Conservation (phyloP, 2,113 vertebrate genomes). For the Ageneiosus marmoratus region DNA sequence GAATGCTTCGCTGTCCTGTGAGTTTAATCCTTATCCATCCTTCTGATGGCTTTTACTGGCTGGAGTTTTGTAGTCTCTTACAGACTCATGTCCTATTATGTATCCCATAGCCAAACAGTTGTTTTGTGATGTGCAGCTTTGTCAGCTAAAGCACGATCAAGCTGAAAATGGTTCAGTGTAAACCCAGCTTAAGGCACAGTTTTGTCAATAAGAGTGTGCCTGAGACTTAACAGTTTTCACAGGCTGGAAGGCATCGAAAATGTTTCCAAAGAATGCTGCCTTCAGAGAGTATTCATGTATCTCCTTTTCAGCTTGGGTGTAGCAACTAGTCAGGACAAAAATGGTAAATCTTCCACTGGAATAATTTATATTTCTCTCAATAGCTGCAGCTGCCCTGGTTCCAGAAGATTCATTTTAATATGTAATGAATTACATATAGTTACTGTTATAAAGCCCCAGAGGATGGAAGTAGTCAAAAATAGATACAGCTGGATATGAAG, state of each 20-base stretch:
- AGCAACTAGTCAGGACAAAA: neutral
- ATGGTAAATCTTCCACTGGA: neutral
- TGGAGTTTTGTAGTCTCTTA: neutral
- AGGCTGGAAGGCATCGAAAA: neutral
- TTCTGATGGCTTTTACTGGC: neutral
- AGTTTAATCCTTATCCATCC: neutral
- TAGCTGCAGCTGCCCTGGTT: neutral
- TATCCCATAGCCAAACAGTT: neutral
- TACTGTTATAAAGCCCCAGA: neutral
- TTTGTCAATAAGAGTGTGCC: neutral
- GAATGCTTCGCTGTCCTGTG: neutral
- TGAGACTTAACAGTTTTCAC: neutral
- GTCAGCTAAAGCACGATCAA: neutral
- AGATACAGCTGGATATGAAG: neutral
- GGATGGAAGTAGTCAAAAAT: neutral
- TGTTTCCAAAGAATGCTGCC: neutral
- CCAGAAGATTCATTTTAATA: neutral
- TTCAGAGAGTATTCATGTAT: neutral
- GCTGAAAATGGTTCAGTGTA: neutral
- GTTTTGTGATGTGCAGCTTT: neutral
- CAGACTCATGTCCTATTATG: neutral
- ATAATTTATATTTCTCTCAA: neutral
- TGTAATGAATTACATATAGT: neutral
- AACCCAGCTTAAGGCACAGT: neutral
- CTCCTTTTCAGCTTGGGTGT: neutral